Evolutionary conservation across 2,113 vertebrate species (phyloP).

Genomic region (Hyla sarda): DNA sequence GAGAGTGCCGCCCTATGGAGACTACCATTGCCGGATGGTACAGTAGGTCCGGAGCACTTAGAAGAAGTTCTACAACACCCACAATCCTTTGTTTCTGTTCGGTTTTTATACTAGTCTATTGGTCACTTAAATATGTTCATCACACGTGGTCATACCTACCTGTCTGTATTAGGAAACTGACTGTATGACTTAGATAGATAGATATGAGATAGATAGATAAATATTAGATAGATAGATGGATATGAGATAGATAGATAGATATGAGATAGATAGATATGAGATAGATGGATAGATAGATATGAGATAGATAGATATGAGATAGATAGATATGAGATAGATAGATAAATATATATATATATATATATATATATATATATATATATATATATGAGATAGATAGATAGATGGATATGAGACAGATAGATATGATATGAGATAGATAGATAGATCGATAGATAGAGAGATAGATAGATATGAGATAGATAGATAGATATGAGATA

Average conservation of each 20-base stretch:
- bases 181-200: neutral
- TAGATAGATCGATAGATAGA: slow-evolving; percentile 4
- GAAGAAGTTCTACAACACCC: neutral
- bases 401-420: neutral
- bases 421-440: neutral
- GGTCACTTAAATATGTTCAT: neutral
- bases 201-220: too few species aligned
- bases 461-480: too few species aligned
- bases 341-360: neutral
- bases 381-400: neutral
- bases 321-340: neutral
- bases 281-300: neutral
- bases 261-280: neutral
- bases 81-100: neutral
- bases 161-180: neutral
- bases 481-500: neutral
- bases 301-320: neutral
- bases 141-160: neutral
- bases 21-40: neutral
- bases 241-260: slow-evolving; percentile 6
- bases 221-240: neutral
- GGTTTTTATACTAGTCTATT: neutral
- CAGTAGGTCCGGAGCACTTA: too few species aligned
- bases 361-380: too few species aligned
- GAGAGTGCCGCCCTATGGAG: neutral